phyloP scores from a whole-genome alignment of 2,888 invertebrate genomes.

The Adineta ricciae region DNA sequence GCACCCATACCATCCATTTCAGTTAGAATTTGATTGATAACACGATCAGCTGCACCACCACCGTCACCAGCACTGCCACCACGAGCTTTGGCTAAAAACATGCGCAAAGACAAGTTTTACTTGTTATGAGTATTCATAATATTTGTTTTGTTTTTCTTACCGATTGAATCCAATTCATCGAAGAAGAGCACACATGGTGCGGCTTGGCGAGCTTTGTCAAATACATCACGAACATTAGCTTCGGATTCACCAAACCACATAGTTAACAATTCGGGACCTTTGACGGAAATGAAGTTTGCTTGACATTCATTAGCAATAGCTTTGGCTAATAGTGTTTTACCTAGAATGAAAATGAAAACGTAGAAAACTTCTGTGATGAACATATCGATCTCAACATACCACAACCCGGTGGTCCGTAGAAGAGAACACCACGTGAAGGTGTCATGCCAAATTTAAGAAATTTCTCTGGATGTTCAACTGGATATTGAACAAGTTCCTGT shows the following conservation, averaged over 20 bases:
- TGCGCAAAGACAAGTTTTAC: background rate
- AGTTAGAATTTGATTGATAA: slow-evolving; percentile 97
- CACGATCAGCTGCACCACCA: slow-evolving; percentile 93
- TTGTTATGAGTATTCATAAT: no score
- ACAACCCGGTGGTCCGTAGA: slow-evolving; percentile 95
- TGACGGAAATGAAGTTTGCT: slow-evolving; percentile 97
- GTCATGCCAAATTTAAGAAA: slow-evolving; percentile 99
- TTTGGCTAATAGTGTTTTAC: slow-evolving; percentile 62
- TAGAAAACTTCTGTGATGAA: no score
- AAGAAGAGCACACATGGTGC: slow-evolving; percentile 98
- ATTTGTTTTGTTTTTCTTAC: background rate
- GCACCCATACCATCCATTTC: slow-evolving; percentile 99
- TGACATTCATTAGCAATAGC: slow-evolving; percentile 99
- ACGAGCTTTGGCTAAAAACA: slow-evolving; percentile 60
- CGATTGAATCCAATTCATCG: slow-evolving; percentile 94
- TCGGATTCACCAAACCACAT: slow-evolving; percentile 99
- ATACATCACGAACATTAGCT: slow-evolving; percentile 96
- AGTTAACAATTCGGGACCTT: slow-evolving; percentile 86
- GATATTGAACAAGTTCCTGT: slow-evolving; percentile 59
- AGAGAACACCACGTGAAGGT: slow-evolving; percentile 90
- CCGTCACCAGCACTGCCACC: slow-evolving; percentile 94
- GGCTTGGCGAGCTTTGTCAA: slow-evolving; percentile 97
- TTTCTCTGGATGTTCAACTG: slow-evolving; percentile 98
- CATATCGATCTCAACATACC: slow-evolving; percentile 53
- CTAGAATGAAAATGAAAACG: background rate